phyloP scores from a whole-genome alignment of 2,797 vertebrate species.

The Onychomys torridus region DNA sequence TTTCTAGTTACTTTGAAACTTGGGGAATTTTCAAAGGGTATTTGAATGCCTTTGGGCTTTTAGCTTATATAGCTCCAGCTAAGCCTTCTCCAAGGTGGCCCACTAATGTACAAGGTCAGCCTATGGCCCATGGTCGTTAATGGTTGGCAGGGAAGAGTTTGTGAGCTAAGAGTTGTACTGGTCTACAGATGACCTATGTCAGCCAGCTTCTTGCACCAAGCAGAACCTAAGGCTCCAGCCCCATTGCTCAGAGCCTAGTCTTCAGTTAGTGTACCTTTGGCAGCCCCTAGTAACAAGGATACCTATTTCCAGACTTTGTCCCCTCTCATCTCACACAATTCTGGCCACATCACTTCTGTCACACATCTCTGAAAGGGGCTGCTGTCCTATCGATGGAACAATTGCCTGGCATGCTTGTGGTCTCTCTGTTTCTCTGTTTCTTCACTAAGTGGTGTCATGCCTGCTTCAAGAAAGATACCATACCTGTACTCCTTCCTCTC shows the following conservation, averaged over 20 bases:
- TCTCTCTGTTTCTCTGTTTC: background rate
- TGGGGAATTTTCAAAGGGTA: background rate
- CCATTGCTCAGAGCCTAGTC: background rate
- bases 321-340: background rate
- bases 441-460: background rate
- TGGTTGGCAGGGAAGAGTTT: background rate
- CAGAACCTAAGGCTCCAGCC: background rate
- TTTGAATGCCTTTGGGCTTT: background rate
- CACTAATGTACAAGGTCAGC: background rate
- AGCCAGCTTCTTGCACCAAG: background rate
- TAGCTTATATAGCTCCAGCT: background rate
- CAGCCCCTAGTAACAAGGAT: too few relatives aligned
- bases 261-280: too few relatives aligned
- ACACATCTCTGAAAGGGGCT: background rate
- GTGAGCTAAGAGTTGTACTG: background rate
- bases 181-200: background rate
- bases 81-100: background rate
- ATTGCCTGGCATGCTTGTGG: background rate
- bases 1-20: conserved; percentile 2
- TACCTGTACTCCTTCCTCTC: background rate
- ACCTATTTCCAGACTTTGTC: background rate
- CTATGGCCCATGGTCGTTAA: background rate
- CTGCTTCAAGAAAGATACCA: background rate
- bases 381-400: background rate
- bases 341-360: background rate